Conservation (phyloP, 2,888 invertebrate species). For the Auanema freiburgensis region DNA sequence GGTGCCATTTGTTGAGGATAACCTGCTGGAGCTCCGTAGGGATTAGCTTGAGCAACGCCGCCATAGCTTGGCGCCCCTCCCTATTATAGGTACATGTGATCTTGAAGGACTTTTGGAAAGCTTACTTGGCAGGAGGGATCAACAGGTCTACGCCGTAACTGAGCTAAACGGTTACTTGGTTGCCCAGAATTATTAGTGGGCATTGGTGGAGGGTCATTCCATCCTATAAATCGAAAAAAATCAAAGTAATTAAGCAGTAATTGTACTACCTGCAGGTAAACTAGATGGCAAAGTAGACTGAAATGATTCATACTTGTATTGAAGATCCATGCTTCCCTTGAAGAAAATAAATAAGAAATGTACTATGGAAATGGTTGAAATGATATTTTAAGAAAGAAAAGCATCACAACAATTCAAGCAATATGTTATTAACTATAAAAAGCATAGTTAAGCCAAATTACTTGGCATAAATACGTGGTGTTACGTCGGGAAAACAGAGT, state of each 20-base stretch:
- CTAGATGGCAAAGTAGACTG: too few relatives aligned
- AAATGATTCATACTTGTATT: too few relatives aligned
- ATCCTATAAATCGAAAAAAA: conserved; percentile 29
- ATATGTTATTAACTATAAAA: too few relatives aligned
- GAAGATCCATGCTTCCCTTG: too few relatives aligned
- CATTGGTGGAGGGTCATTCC: conserved; percentile 51
- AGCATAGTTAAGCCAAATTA: too few relatives aligned
- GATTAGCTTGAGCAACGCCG: conserved; percentile 8
- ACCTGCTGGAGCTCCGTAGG: conserved; percentile 12
- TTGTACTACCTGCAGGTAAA: too few relatives aligned
- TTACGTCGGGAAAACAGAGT: too few relatives aligned
- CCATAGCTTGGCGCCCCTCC: neutral
- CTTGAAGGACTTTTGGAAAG: conserved; percentile 2
- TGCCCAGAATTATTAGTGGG: conserved; percentile 11
- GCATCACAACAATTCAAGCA: too few relatives aligned
- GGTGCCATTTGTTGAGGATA: neutral
- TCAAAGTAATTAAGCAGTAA: neutral
- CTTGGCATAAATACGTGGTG: too few relatives aligned
- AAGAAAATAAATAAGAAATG: too few relatives aligned
- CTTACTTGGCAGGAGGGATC: conserved; percentile 43
- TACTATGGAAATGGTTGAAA: too few relatives aligned
- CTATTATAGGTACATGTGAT: neutral
- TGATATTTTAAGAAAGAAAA: too few relatives aligned
- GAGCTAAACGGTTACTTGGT: conserved; percentile 26
- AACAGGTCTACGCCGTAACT: conserved; percentile 37